Conservation (phyloP, 2,113 vertebrate species). For the Barbus barbus region DNA sequence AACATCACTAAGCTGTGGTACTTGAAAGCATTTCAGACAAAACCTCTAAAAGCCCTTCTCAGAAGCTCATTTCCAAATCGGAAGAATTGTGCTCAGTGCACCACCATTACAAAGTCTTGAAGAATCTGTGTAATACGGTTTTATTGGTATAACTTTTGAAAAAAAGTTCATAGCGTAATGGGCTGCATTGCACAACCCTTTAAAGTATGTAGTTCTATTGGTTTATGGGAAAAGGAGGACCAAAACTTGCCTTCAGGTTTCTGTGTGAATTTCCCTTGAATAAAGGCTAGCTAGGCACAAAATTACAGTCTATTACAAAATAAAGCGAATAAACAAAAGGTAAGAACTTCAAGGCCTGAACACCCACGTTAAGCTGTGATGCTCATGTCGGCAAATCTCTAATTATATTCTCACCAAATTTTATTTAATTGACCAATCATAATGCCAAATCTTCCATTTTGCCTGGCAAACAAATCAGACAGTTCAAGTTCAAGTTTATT, state of each 20-base stretch:
- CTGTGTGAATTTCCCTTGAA: neutral
- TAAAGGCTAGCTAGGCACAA: neutral
- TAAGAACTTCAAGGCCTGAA: neutral
- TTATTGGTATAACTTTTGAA: slow-evolving; percentile 9
- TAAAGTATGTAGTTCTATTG: neutral
- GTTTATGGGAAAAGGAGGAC: neutral
- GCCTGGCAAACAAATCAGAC: no score
- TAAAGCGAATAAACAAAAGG: neutral
- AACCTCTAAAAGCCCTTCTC: slow-evolving; percentile 48
- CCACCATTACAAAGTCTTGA: slow-evolving; percentile 53
- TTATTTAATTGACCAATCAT: no score
- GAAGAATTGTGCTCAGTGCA: slow-evolving; percentile 44
- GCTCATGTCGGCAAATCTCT: neutral
- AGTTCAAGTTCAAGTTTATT: no score
- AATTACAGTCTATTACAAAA: neutral
- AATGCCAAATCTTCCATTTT: no score
- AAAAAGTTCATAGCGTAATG: neutral
- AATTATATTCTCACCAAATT: no score
- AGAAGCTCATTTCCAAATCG: slow-evolving; percentile 53
- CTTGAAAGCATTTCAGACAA: slow-evolving; percentile 42
- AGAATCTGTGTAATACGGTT: slow-evolving; percentile 40
- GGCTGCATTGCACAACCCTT: no score
- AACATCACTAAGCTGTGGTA: slow-evolving; percentile 46
- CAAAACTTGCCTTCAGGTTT: neutral
- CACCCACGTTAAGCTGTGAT: neutral